These are phyloP conservation scores for Caenorhabditis brenneri DNA, from an alignment of 1,140 invertebrate species.

Conservation along the genomic window DNA sequence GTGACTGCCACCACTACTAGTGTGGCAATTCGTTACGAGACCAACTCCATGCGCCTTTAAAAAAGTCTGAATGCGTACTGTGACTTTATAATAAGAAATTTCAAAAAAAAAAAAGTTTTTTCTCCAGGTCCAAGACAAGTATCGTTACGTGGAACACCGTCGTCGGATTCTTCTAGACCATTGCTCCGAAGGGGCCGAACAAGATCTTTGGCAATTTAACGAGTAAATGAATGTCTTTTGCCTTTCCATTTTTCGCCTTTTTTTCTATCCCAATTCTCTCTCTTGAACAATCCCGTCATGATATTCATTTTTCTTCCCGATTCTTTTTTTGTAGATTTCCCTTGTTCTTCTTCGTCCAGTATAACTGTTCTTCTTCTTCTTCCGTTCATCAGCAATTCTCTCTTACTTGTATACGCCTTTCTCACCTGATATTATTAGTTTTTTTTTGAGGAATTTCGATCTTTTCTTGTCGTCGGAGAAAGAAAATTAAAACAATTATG, in stretches of 20 bases:
- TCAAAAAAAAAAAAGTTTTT: too few relatives aligned
- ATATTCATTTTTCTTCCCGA: neutral
- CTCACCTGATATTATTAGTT: too few relatives aligned
- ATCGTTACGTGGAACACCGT: constrained; percentile 95
- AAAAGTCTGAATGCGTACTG: too few relatives aligned
- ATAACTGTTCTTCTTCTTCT: neutral
- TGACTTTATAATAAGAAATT: too few relatives aligned
- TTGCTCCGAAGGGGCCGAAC: constrained; percentile 96
- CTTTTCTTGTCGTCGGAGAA: too few relatives aligned
- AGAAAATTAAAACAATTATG: constrained; percentile 3
- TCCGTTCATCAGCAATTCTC: neutral
- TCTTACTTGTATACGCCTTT: neutral
- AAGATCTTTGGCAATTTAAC: constrained; percentile 84
- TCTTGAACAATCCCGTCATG: too few relatives aligned
- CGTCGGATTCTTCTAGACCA: constrained; percentile 91
- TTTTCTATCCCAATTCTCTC: too few relatives aligned
- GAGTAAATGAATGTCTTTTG: neutral
- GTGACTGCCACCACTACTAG: too few relatives aligned
- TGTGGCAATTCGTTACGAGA: too few relatives aligned
- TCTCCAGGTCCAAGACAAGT: constrained; percentile 88
- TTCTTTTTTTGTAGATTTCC: neutral
- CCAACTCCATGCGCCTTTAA: too few relatives aligned
- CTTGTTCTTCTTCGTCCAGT: neutral
- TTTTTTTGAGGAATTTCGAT: too few relatives aligned
- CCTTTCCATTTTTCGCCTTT: neutral